These are phyloP conservation scores for Heteronetta atricapilla DNA, from an alignment of 2,113 vertebrate genomes.

Conservation along the genomic window DNA sequence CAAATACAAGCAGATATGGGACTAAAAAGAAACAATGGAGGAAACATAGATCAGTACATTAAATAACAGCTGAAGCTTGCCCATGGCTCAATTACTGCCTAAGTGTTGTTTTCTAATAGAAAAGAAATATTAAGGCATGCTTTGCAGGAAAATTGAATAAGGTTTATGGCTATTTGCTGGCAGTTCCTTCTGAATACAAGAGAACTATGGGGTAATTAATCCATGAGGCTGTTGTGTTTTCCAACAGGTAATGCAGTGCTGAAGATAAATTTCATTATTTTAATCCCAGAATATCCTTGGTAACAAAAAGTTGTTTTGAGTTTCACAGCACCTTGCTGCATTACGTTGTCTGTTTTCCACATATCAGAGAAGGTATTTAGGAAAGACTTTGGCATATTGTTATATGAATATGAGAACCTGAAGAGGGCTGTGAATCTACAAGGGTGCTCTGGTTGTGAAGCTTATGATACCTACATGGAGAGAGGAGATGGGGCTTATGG, in stretches of 20 bases:
- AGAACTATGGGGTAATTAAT: background rate
- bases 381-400: background rate
- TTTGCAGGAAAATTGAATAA: background rate
- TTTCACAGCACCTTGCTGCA: background rate
- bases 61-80: background rate
- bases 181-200: background rate
- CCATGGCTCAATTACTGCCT: background rate
- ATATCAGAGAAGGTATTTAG: background rate
- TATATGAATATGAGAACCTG: background rate
- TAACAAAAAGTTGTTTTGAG: background rate
- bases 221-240: background rate
- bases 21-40: background rate
- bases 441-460: background rate
- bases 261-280: background rate
- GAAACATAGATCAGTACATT: background rate
- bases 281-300: background rate
- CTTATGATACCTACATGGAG: rapidly evolving
- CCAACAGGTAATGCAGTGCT: background rate
- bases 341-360: background rate
- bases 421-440: background rate
- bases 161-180: background rate
- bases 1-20: background rate
- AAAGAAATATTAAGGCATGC: background rate
- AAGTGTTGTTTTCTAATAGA: background rate
- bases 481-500: background rate